Evolutionary conservation across 1,140 invertebrate genomes (phyloP), one percentile per base, ranked within the genome.

Genomic region (Vollenhovia emeryi): DNA sequence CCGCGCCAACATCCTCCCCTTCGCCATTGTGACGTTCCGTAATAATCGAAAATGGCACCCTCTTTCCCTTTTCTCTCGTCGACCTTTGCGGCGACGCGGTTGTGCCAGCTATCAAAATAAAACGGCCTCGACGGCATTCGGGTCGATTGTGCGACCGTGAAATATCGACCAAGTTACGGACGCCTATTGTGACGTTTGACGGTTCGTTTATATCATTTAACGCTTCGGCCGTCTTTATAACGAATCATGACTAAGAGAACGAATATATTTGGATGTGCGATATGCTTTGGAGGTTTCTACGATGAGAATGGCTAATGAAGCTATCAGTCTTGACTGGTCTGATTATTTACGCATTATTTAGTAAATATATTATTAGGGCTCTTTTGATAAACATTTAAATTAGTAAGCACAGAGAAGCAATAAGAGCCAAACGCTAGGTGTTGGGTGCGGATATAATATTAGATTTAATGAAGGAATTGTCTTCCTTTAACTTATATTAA

Each of bases 141-240:
- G 69, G 69, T 80, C 84, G 50, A 82, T 88, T 90, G 69, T 87
- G 15, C 24, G 6, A 18, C 52, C 27, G 68, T 90, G 88, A 89
- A 90, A 89, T 89, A 90, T 90, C 66, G 78, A 43, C 48, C 21
- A 62, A 59, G 73, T 89, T 87, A 84, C 36, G 27, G 45, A 68
- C 74, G 27, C 4, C 82, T 11, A 90, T 90, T 90, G 89, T 90
- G 59, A 69, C 55, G 60, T 79, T 82, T 68, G 59, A 76, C 73
- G 71, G 80, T 87, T 87, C 89, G 80, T 87, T 90, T 85, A 68
- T 76, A 52, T 71, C 87, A 60, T 84, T 88, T 86, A 84, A 84
- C 75, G 75, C 45, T 85, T 79, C 48, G 68, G 62, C n/a, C 79
- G 33, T 24, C 64, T 59, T 80, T 62, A 73, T 68, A 60, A 50